Conservation (phyloP, 2,113 vertebrate species). For the Xiphophorus hellerii region DNA sequence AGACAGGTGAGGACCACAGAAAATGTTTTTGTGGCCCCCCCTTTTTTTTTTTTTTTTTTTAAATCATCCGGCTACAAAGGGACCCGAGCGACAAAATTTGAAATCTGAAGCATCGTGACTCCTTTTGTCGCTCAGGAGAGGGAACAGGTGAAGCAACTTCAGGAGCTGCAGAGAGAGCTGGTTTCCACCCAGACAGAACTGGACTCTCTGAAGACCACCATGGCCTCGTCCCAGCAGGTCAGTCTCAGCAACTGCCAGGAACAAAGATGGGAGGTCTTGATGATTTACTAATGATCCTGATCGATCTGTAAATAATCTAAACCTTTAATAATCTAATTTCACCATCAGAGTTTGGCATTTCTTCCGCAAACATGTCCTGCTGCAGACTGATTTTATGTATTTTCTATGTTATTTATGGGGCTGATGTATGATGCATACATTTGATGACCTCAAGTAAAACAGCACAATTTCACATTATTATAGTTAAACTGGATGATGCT, state of each 20-base stretch:
- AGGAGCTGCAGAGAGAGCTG: constrained; percentile 87
- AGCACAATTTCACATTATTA: neutral
- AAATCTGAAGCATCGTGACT: neutral
- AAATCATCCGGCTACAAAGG: neutral
- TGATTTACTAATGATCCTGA: neutral
- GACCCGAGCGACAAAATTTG: neutral
- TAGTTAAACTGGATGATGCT: neutral
- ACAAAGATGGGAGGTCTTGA: no score
- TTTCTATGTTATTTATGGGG: no score
- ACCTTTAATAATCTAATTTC: neutral
- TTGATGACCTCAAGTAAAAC: neutral
- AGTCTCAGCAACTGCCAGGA: neutral
- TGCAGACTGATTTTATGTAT: no score
- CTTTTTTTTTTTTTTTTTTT: no score
- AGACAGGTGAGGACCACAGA: constrained; percentile 80
- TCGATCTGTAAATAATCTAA: no score
- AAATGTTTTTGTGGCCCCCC: neutral
- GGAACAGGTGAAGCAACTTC: constrained; percentile 88
- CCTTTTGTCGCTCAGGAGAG: constrained; percentile 77
- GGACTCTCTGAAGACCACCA: constrained; percentile 80
- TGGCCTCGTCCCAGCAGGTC: constrained; percentile 87
- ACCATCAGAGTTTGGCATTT: neutral
- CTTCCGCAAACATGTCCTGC: no score
- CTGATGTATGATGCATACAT: neutral
- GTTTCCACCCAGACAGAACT: constrained; percentile 86